These are phyloP conservation scores for Morbakka virulenta DNA, from an alignment of 30 jellyfish, hydroid and myxozoan genomes.

Conservation along the genomic window DNA sequence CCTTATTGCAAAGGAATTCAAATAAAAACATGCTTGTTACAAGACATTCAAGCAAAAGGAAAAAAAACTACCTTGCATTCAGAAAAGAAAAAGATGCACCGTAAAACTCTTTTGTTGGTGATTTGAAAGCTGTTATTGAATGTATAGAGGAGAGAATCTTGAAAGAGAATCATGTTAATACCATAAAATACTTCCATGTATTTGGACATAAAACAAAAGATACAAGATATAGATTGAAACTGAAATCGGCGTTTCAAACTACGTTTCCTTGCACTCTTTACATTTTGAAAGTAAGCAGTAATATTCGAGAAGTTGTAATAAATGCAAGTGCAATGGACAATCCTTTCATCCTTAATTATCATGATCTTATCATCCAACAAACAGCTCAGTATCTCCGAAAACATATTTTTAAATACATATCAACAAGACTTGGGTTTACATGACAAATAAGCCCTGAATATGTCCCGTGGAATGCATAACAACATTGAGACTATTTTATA, in stretches of 20 bases:
- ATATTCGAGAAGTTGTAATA: slow-evolving; percentile 2
- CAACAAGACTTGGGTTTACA: not conserved
- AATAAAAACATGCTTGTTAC: not conserved
- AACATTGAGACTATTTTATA: slow-evolving; percentile 5
- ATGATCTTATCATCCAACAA: slow-evolving; percentile 20
- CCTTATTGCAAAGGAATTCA: not conserved
- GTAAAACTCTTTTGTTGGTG: not conserved
- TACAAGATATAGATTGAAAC: not conserved
- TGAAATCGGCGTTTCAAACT: not conserved
- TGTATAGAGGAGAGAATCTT: not conserved
- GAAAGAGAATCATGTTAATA: not conserved
- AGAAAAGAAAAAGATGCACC: not conserved
- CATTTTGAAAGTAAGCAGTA: not conserved
- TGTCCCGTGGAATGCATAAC: slow-evolving; percentile 7
- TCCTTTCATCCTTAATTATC: slow-evolving; percentile 3
- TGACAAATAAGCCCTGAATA: slow-evolving; percentile 33
- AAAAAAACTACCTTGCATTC: not conserved
- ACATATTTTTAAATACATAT: not conserved
- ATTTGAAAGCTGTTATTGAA: not conserved
- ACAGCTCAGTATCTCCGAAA: slow-evolving; percentile 45
- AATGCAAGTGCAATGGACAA: slow-evolving; percentile 24
- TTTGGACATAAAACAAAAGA: not conserved
- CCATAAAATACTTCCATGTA: not conserved
- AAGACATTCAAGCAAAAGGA: no score
- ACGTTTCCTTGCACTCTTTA: not conserved